Evolutionary conservation across 2,797 vertebrate genomes (phyloP).

Genomic region (Tenualosa thibaudeaui): DNA sequence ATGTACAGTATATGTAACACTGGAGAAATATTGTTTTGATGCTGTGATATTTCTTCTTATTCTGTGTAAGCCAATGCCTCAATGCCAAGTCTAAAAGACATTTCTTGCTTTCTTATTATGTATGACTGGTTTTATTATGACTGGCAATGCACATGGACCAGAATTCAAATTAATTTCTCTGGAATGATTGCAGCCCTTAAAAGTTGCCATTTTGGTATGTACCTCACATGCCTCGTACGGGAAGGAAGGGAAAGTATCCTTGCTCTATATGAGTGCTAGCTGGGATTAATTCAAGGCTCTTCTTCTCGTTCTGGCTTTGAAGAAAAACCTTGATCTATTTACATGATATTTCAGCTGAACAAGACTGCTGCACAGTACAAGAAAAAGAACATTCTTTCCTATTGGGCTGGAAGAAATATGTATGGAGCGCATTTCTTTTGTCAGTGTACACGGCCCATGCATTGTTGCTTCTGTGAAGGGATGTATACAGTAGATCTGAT

Average conservation of each 20-base stretch:
- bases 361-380: not conserved
- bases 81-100: too few relatives aligned
- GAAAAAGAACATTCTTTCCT: not conserved
- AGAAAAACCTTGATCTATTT: slow-evolving; percentile 3
- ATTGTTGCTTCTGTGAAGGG: not conserved
- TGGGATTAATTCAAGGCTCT: not conserved
- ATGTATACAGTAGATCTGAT: not conserved
- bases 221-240: not conserved
- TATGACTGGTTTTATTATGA: too few relatives aligned
- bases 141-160: too few relatives aligned
- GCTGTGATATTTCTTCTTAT: too few relatives aligned
- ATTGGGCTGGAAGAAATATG: not conserved
- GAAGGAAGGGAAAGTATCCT: not conserved
- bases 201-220: not conserved
- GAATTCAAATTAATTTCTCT: too few relatives aligned
- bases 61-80: too few relatives aligned
- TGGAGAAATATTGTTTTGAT: too few relatives aligned
- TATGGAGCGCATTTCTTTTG: not conserved
- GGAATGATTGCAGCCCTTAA: too few relatives aligned
- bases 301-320: not conserved
- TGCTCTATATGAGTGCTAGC: not conserved
- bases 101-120: too few relatives aligned
- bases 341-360: not conserved
- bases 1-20: too few relatives aligned
- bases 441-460: not conserved